Evolutionary conservation across 2,888 invertebrate species (phyloP).

Genomic region (Peribatodes rhomboidaria): DNA sequence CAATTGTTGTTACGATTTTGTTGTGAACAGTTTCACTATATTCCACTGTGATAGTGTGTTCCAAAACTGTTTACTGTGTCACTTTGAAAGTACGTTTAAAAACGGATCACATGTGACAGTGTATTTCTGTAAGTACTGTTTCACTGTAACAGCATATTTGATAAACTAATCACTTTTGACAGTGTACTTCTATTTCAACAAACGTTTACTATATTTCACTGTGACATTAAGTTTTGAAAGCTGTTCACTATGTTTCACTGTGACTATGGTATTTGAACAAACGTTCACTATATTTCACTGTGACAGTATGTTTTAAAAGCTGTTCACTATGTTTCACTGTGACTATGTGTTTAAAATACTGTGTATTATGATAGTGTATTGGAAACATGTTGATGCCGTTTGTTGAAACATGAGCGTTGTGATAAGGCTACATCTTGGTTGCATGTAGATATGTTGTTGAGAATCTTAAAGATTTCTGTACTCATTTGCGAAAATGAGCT

Average conservation of each 20-base stretch:
- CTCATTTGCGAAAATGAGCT: constrained; percentile 17
- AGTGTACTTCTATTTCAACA: not conserved
- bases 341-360: not conserved
- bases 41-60: no score
- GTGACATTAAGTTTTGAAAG: no score
- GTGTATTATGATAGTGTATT: not conserved
- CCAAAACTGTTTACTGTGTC: no score
- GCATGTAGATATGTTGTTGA: constrained; percentile 13
- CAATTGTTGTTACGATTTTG: no score
- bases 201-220: not conserved
- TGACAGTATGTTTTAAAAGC: not conserved
- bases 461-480: constrained; percentile 13
- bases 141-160: no score
- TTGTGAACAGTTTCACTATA: no score
- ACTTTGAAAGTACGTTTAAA: no score
- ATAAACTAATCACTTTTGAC: no score
- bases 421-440: constrained; percentile 17
- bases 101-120: no score
- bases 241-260: not conserved
- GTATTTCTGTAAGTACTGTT: no score
- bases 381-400: not conserved
- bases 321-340: not conserved
- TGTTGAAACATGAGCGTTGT: constrained; percentile 12
- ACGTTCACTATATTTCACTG: not conserved
- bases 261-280: not conserved